Conservation (phyloP, 1,140 invertebrate genomes). For the Penaeus chinensis region DNA sequence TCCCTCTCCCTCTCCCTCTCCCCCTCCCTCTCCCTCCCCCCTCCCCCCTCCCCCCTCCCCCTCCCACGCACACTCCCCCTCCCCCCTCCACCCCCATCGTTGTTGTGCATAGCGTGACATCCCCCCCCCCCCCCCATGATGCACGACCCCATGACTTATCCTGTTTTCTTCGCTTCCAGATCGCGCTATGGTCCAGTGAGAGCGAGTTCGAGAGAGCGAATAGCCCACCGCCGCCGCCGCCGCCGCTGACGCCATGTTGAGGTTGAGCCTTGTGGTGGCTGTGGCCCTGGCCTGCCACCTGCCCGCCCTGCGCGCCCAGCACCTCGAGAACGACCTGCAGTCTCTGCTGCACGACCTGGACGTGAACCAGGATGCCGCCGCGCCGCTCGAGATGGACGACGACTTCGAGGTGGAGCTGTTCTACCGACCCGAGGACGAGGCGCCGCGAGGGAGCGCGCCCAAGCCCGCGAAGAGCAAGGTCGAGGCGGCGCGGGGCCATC, state of each 20-base stretch:
- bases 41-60: background rate
- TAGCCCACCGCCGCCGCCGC: background rate
- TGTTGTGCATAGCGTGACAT: too few relatives aligned
- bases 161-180: too few relatives aligned
- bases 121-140: too few relatives aligned
- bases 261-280: background rate
- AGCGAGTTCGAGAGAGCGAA: too few relatives aligned
- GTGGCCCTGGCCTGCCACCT: background rate
- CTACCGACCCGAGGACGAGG: slow-evolving; percentile 31
- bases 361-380: slow-evolving; percentile 15
- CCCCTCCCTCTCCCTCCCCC: background rate
- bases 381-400: slow-evolving; percentile 8
- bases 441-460: background rate
- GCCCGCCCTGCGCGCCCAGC: slow-evolving; percentile 8
- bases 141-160: too few relatives aligned
- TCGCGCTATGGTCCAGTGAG: too few relatives aligned
- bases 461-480: too few relatives aligned
- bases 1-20: background rate
- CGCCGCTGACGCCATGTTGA: too few relatives aligned
- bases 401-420: slow-evolving; percentile 45
- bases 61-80: background rate
- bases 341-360: slow-evolving; percentile 43
- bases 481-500: background rate
- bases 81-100: background rate
- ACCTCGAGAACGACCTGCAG: slow-evolving; percentile 53